These are phyloP conservation scores for Hippocampus barbouri DNA, from an alignment of 2,113 vertebrate genomes.

Conservation along the genomic window DNA sequence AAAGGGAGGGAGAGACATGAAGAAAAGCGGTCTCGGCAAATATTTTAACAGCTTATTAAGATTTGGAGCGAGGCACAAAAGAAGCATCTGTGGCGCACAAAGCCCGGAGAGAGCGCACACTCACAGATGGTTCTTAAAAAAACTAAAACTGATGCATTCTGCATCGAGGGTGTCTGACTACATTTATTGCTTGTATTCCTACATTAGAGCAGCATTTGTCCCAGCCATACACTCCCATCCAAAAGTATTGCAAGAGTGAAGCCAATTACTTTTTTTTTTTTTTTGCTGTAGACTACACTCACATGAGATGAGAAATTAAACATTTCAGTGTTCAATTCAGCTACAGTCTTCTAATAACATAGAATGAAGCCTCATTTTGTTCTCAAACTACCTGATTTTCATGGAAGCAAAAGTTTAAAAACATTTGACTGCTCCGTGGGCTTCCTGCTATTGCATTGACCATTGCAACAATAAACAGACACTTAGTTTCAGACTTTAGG, in stretches of 20 bases:
- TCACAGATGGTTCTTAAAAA: constrained; percentile 88
- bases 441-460: too few relatives aligned
- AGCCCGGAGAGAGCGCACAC: constrained; percentile 75
- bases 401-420: too few relatives aligned
- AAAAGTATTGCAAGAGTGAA: neutral
- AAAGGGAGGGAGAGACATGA: constrained; percentile 60
- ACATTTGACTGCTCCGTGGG: too few relatives aligned
- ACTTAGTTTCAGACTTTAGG: neutral
- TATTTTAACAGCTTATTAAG: constrained; percentile 99
- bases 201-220: neutral
- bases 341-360: neutral
- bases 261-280: neutral
- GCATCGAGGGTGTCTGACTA: constrained; percentile 46
- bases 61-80: constrained; percentile 89
- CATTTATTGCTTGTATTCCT: constrained; percentile 1
- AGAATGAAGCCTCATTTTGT: neutral
- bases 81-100: constrained; percentile 89
- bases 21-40: constrained; percentile 86
- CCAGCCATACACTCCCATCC: neutral
- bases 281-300: neutral
- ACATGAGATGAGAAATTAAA: neutral
- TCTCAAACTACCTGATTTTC: neutral
- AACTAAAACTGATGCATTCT: constrained; percentile 69
- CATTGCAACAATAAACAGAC: too few relatives aligned
- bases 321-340: neutral